A percentile compares a stretch with the other conserved stretches of the same genome.
These are phyloP conservation scores for Stylophora pistillata DNA, from an alignment of 64 coral and sea anemone species.

Conservation along the genomic window DNA sequence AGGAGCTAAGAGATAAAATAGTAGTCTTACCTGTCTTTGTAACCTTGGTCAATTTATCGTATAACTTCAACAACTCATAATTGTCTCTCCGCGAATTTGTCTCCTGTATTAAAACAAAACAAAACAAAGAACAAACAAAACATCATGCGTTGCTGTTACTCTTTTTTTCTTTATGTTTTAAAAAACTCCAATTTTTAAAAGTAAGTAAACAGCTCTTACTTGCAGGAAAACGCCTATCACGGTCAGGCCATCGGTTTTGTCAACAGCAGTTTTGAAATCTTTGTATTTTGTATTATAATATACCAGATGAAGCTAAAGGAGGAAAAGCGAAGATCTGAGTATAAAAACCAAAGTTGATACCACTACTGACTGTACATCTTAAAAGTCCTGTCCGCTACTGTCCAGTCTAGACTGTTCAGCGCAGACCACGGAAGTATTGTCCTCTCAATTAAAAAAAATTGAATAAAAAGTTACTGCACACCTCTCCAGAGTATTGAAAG, in stretches of 20 bases:
- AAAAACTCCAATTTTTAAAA: too few species aligned
- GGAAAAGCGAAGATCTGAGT: too few species aligned
- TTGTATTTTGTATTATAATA: slow-evolving; percentile 54
- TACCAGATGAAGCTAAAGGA: slow-evolving; percentile 56
- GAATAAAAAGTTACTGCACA: neutral
- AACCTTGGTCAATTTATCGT: neutral
- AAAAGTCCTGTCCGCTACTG: too few species aligned
- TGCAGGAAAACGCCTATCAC: slow-evolving; percentile 54
- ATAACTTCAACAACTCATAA: neutral
- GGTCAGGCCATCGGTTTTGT: slow-evolving; percentile 47
- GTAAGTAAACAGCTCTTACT: neutral
- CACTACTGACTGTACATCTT: too few species aligned
- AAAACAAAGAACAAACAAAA: too few species aligned
- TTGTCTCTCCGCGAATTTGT: neutral
- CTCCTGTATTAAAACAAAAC: neutral
- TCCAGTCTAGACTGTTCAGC: too few species aligned
- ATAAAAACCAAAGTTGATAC: too few species aligned
- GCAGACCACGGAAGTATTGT: too few species aligned
- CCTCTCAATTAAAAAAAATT: too few species aligned
- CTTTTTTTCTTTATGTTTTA: neutral
- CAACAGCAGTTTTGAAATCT: neutral
- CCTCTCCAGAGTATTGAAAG: slow-evolving; percentile 9
- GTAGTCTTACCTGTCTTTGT: neutral
- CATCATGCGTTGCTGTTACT: neutral
- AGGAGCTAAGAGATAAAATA: too few species aligned